These are phyloP conservation scores for Herminia tarsipennalis DNA, from an alignment of 2,888 invertebrate genomes.

Conservation along the genomic window DNA sequence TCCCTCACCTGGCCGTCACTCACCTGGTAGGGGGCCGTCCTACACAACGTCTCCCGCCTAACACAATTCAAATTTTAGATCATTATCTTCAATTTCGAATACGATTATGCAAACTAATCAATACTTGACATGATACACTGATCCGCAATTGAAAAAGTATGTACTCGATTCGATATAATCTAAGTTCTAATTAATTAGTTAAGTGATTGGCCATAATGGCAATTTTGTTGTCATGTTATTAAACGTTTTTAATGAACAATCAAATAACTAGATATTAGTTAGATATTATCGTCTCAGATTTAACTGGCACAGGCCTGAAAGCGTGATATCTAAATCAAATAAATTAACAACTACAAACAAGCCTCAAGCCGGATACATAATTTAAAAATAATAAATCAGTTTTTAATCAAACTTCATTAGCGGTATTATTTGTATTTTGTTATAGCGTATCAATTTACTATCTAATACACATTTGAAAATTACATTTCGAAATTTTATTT, in stretches of 20 bases:
- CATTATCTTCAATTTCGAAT: conserved; percentile 36
- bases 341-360: conserved; percentile 52
- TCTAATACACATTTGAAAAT: conserved; percentile 5
- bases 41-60: conserved; percentile 25
- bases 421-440: conserved; percentile 64
- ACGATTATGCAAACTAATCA: conserved; percentile 37
- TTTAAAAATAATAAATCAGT: conserved; percentile 68
- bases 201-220: conserved; percentile 36
- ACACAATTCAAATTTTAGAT: conserved; percentile 39
- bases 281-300: conserved; percentile 32
- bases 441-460: conserved; percentile 22
- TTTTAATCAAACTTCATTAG: conserved; percentile 78
- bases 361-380: conserved; percentile 50
- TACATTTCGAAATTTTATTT: conserved; percentile 14
- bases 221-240: conserved; percentile 43
- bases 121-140: conserved; percentile 30
- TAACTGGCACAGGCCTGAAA: conserved; percentile 29
- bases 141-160: conserved; percentile 26
- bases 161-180: conserved; percentile 28
- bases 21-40: conserved; percentile 19
- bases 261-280: conserved; percentile 23
- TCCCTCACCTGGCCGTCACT: conserved; percentile 17
- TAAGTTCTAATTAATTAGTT: conserved; percentile 37
- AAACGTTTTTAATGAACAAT: conserved; percentile 41
- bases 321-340: conserved; percentile 60